phyloP scores from a whole-genome alignment of 2,797 vertebrate genomes.

The Chelon auratus region DNA sequence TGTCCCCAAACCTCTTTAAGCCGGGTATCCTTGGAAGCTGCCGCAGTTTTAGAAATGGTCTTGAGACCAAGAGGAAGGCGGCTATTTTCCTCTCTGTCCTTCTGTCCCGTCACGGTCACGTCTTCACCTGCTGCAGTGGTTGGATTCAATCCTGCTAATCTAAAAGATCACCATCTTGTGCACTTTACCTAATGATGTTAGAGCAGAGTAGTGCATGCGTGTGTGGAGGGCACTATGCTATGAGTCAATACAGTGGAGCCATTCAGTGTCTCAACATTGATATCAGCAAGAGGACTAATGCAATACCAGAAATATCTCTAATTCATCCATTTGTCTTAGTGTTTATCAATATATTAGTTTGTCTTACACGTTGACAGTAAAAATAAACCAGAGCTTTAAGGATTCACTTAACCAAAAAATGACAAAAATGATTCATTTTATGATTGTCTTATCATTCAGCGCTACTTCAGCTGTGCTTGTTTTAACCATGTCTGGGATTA shows the following conservation, averaged over 20 bases:
- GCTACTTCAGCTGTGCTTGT: not conserved
- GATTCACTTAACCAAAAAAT: not conserved
- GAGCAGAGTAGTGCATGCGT: constrained; percentile 18
- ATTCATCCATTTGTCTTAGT: too few species aligned
- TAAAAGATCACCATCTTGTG: constrained; percentile 44
- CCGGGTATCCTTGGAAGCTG: not conserved
- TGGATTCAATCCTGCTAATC: constrained; percentile 31
- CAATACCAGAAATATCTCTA: not conserved
- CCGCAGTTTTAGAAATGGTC: not conserved
- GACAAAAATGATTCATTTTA: not conserved
- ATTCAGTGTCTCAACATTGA: not conserved
- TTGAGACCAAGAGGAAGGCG: not conserved
- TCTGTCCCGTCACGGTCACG: not conserved
- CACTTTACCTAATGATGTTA: constrained; percentile 55
- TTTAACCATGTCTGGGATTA: constrained; percentile 14
- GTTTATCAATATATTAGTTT: not conserved
- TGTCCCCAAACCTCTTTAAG: not conserved
- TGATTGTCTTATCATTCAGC: too few species aligned
- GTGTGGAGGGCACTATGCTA: not conserved
- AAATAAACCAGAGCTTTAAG: not conserved
- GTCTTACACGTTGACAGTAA: not conserved
- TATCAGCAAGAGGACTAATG: too few species aligned
- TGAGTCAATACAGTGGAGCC: not conserved
- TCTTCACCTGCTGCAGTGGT: constrained; percentile 17
- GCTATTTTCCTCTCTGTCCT: not conserved